Conservation (phyloP, 2,113 vertebrate species). For the Sebastes fasciatus region DNA sequence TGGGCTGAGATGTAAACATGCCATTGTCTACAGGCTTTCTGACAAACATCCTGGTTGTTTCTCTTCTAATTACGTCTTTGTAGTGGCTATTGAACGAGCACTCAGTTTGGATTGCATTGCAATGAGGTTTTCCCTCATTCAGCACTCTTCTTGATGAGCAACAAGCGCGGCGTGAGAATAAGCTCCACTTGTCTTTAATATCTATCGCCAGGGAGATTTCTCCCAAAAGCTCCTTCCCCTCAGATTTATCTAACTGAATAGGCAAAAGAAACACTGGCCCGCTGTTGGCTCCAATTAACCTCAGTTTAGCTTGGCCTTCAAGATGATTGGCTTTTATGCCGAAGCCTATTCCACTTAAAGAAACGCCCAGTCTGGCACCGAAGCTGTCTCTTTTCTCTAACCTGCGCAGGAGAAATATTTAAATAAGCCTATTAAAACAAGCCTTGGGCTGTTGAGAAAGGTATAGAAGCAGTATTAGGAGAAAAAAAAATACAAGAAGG, state of each 20-base stretch:
- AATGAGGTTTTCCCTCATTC: conserved; percentile 29
- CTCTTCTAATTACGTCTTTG: conserved; percentile 58
- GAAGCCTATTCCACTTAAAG: conserved; percentile 59
- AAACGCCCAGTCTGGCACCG: conserved; percentile 47
- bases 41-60: conserved; percentile 43
- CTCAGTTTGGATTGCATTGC: conserved; percentile 35
- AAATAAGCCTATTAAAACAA: conserved; percentile 72
- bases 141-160: conserved; percentile 29
- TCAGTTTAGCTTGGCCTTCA: conserved; percentile 61
- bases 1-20: conserved; percentile 60
- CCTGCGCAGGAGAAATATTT: conserved; percentile 65
- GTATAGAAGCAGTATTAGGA: conserved; percentile 20
- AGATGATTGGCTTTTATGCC: conserved; percentile 69
- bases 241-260: conserved; percentile 38
- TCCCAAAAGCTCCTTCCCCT: conserved; percentile 24
- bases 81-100: conserved; percentile 31
- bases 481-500: conserved; percentile 12
- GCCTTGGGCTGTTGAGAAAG: conserved; percentile 42
- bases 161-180: conserved; percentile 18
- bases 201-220: conserved; percentile 37
- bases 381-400: conserved; percentile 57
- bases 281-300: conserved; percentile 73
- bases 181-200: conserved; percentile 37
- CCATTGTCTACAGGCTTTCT: conserved; percentile 44
- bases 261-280: conserved; percentile 39